phyloP scores from a whole-genome alignment of 2,113 vertebrate genomes.

The Aptenodytes forsteri region DNA sequence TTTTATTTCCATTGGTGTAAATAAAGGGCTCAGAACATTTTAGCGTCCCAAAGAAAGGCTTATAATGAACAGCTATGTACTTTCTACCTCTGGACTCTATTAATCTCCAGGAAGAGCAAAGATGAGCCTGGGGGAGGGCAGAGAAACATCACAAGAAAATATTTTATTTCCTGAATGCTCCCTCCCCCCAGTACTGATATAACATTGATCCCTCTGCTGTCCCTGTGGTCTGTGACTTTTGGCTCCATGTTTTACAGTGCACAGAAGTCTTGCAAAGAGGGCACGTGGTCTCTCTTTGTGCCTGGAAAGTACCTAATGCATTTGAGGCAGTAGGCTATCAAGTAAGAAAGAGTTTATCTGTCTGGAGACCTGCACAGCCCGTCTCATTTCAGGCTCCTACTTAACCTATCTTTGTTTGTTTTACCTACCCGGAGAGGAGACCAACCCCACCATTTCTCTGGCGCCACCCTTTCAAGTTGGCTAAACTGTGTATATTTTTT shows the following conservation, averaged over 20 bases:
- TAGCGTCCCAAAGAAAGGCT: background rate
- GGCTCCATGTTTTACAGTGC: accelerated
- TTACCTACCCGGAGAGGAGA: background rate
- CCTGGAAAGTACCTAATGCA: background rate
- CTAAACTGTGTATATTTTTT: background rate
- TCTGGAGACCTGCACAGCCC: background rate
- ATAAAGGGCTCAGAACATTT: background rate
- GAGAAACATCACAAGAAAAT: background rate
- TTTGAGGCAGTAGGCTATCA: background rate
- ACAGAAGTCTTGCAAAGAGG: background rate
- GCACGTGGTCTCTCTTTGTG: background rate
- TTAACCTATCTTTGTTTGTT: background rate
- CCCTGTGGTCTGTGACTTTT: background rate
- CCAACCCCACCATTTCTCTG: background rate
- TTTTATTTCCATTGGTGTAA: background rate
- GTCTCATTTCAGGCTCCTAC: background rate
- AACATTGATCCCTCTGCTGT: background rate
- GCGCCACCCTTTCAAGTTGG: background rate
- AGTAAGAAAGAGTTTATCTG: background rate
- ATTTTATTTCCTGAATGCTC: background rate
- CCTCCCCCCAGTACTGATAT: accelerated
- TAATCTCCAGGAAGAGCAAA: background rate
- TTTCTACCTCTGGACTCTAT: background rate
- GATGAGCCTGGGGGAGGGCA: accelerated
- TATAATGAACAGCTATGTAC: background rate